Base-by-base conservation (phyloP, 2,888 invertebrate genomes). In the Acleris literana region DNA sequence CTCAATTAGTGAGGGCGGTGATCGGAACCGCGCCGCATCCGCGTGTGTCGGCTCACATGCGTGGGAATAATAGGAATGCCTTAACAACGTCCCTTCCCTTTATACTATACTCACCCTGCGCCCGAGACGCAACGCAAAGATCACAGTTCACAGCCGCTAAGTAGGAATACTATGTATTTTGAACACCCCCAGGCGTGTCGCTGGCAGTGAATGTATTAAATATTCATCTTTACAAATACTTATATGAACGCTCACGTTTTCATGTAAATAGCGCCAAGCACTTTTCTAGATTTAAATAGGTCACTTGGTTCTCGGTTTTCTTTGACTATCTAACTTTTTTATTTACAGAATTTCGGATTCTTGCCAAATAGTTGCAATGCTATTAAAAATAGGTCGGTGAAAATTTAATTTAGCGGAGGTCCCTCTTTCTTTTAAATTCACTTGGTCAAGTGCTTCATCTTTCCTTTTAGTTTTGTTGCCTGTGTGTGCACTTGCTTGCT, bases 1-100 rank as follows among this genome's bases (percentile, higher is more conserved):
- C 76, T 83, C 88, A 90, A 91, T 91, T 90, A 90, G 88, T 77
- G 85, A 81, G 83, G 78, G 84, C 89, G 85, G 86, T 81, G 89
- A 87, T 89, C 84, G 89, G 90, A 90, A 90, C 90, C 82, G 84
- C 74, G 49, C 57, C 80, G 75, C 84, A 85, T 85, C 87, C 87
- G 85, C 79, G 84, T 83, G 83, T 81, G 77, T 73, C 78, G 81
- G 84, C 76, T 73, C 76, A 77, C 74, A 73, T 77, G 79, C 85
- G 88, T 89, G 88, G 70, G 66, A 66, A 66, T 66, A 66, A 66
- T 66, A 62, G 88, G 88, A 90, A 90, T 85, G 76, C 80, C 81
- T 81, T 79, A 75, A 74, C 76, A 76, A 66, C 71, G 76, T 59
- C 59, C 78, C 76, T 81, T 81, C 83, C 82, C 79, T 82, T 81